A percentile compares a stretch with the other conserved stretches of the same genome.
Evolutionary conservation across 2,797 vertebrate genomes (phyloP).

Genomic region (Hydrolagus colliei): DNA sequence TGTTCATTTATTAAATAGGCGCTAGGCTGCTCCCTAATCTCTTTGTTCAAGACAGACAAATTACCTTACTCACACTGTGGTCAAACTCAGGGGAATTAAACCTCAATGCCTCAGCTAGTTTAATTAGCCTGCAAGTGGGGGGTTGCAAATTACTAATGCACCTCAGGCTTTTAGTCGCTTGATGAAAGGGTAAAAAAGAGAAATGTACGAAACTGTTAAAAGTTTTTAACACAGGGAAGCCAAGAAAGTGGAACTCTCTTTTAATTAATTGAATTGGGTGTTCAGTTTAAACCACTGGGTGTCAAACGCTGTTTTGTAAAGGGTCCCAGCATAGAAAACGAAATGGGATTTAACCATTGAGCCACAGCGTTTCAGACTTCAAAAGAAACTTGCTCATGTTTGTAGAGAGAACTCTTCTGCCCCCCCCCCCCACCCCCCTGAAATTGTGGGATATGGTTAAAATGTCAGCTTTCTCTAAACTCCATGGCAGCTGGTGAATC

Average conservation of each 20-base stretch:
- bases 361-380: background rate
- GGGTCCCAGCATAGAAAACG: too few species aligned
- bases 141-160: slow-evolving; percentile 88
- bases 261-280: background rate
- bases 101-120: slow-evolving; percentile 86
- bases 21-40: slow-evolving; percentile 83
- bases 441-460: background rate
- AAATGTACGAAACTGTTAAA: slow-evolving; percentile 27
- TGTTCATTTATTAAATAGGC: slow-evolving; percentile 95
- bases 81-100: slow-evolving; percentile 87
- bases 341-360: background rate
- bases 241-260: slow-evolving; percentile 9
- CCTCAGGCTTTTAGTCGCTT: slow-evolving; percentile 83
- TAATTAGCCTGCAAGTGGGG: slow-evolving; percentile 94
- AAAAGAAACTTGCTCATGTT: too few species aligned
- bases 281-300: background rate
- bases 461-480: background rate
- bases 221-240: background rate
- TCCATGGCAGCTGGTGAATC: slow-evolving; percentile 1
- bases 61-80: slow-evolving; percentile 92
- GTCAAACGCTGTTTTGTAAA: too few species aligned
- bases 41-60: slow-evolving; percentile 99
- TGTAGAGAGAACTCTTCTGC: background rate
- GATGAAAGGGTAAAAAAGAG: slow-evolving; percentile 55
- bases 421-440: too few species aligned